Percentiles rank a stretch among this genome's conserved stretches.
Evolutionary conservation across 2,888 invertebrate genomes (phyloP).

Genomic region (Folsomia candida): DNA sequence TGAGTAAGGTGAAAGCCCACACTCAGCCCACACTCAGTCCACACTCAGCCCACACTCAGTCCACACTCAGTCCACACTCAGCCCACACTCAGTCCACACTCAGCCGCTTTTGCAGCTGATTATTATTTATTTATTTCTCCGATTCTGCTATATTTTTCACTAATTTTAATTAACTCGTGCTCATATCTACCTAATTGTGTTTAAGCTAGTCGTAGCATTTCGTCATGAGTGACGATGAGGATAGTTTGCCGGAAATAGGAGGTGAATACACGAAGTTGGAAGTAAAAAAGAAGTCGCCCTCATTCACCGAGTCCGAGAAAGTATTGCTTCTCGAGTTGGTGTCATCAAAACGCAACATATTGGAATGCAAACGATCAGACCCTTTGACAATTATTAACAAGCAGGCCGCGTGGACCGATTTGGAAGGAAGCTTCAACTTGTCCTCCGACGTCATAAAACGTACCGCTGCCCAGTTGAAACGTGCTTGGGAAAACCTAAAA

Average conservation of each 20-base stretch:
- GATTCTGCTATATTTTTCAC: neutral
- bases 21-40: neutral
- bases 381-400: neutral
- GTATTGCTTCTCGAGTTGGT: neutral
- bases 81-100: too few species aligned
- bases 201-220: too few species aligned
- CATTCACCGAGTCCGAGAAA: neutral
- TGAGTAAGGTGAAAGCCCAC: neutral
- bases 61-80: neutral
- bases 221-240: too few species aligned
- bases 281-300: neutral
- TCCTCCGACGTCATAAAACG: neutral
- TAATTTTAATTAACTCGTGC: too few species aligned
- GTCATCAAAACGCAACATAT: neutral
- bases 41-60: neutral
- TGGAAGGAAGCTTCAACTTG: neutral
- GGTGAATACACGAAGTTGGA: too few species aligned
- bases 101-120: too few species aligned
- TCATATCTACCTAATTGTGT: too few species aligned
- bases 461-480: neutral
- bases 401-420: neutral
- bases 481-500: constrained; percentile 3
- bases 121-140: too few species aligned
- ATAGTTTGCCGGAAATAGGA: too few species aligned
- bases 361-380: neutral